A percentile compares a stretch with the other conserved stretches of the same genome.
These are phyloP conservation scores for Macrosiphum euphorbiae DNA, from an alignment of 2,888 invertebrate genomes.

Conservation along the genomic window DNA sequence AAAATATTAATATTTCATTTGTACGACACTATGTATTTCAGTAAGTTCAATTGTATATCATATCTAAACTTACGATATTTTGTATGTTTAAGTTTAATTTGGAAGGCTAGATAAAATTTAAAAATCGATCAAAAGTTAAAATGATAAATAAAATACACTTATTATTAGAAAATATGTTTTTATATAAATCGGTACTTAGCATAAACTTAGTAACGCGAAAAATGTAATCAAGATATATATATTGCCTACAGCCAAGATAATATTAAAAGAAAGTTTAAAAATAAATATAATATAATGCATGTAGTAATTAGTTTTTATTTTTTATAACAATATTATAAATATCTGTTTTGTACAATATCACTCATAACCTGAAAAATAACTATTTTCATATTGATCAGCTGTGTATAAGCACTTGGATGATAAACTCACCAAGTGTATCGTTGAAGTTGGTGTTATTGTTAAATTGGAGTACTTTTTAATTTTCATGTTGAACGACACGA, in stretches of 20 bases:
- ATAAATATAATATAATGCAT: neutral
- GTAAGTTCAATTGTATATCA: neutral
- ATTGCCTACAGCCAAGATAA: neutral
- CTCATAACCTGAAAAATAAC: neutral
- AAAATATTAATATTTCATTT: neutral
- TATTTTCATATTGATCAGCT: neutral
- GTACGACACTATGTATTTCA: neutral
- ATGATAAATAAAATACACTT: neutral
- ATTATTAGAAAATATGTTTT: neutral
- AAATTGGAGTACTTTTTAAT: neutral
- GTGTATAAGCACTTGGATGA: neutral
- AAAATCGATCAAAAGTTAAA: neutral
- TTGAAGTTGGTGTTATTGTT: neutral
- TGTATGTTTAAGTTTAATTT: neutral
- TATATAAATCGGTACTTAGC: neutral
- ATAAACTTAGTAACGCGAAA: neutral
- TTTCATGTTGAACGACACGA: neutral
- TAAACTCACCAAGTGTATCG: neutral
- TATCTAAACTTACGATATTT: neutral
- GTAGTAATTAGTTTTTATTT: neutral
- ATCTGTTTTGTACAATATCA: neutral
- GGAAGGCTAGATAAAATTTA: neutral
- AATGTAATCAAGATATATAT: neutral
- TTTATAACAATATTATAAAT: neutral
- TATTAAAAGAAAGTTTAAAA: neutral